Evolutionary conservation across 1,140 invertebrate species (phyloP).

Genomic region (Drosophila yakuba): DNA sequence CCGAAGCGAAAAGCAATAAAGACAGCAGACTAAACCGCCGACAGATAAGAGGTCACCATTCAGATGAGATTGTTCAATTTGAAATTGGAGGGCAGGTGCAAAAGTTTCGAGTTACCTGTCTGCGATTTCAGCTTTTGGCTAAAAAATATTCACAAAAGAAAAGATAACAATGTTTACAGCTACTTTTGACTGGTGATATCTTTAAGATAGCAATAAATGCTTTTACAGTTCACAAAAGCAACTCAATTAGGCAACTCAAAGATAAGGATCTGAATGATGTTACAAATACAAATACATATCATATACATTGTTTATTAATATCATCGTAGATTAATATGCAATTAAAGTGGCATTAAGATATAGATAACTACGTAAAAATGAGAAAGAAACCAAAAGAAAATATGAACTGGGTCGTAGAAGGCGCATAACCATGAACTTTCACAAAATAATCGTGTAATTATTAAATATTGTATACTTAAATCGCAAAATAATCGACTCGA

Average conservation of each 20-base stretch:
- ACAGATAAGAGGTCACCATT: slow-evolving; percentile 45
- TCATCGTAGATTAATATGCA: neutral
- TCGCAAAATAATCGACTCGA: neutral
- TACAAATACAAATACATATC: too few relatives aligned
- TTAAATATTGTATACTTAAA: slow-evolving; percentile 12
- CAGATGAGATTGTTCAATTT: slow-evolving; percentile 20
- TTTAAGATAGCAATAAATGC: neutral
- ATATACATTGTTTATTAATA: too few relatives aligned
- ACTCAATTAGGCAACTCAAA: neutral
- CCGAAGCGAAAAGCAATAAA: slow-evolving; percentile 37
- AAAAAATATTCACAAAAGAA: neutral
- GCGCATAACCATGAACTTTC: slow-evolving; percentile 2
- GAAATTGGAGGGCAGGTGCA: slow-evolving; percentile 8
- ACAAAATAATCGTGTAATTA: slow-evolving; percentile 12
- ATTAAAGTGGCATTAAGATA: slow-evolving; percentile 17
- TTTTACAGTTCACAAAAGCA: neutral
- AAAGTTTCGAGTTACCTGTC: slow-evolving; percentile 12
- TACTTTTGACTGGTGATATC: too few relatives aligned
- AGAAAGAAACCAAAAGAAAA: slow-evolving; percentile 1
- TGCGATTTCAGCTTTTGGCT: neutral
- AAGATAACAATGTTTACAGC: neutral
- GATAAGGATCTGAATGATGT: too few relatives aligned
- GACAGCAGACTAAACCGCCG: slow-evolving; percentile 24
- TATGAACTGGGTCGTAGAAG: slow-evolving; percentile 15
- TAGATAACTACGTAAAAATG: neutral